phyloP scores from a whole-genome alignment of 1,140 invertebrate species.

The Globodera ellingtonae region DNA sequence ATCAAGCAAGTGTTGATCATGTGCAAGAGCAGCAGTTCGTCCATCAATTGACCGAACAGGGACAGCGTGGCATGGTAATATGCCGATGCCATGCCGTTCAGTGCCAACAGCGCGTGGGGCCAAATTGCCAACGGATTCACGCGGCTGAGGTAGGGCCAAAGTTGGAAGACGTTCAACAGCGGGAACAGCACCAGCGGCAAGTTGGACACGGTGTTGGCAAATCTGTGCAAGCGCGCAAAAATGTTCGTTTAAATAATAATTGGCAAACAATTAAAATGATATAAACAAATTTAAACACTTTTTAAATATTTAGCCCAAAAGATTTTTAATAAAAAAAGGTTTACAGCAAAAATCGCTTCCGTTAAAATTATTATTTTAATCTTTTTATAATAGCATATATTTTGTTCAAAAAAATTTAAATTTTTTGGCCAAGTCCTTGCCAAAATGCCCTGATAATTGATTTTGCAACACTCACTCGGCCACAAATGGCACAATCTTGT shows the following conservation, averaged over 20 bases:
- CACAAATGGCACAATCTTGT: conserved; percentile 59
- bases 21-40: conserved; percentile 53
- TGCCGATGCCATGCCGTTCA: conserved; percentile 61
- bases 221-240: neutral
- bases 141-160: conserved; percentile 54
- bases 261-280: no score
- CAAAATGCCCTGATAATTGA: conserved; percentile 14
- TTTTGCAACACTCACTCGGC: conserved; percentile 46
- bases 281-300: no score
- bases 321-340: no score
- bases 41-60: conserved; percentile 63
- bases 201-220: conserved; percentile 57
- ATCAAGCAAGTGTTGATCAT: conserved; percentile 59
- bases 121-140: conserved; percentile 55
- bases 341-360: no score
- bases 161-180: conserved; percentile 53
- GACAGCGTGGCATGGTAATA: conserved; percentile 63
- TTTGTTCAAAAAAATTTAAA: conserved; percentile 13
- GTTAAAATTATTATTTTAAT: no score
- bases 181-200: conserved; percentile 61
- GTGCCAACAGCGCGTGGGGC: conserved; percentile 56
- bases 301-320: no score
- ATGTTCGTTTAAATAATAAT: no score
- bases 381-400: no score
- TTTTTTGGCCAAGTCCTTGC: conserved; percentile 1